Percentiles rank a stretch among this genome's conserved stretches.
Conservation (phyloP, 2,797 vertebrate species). For the Megalops cyprinoides region DNA sequence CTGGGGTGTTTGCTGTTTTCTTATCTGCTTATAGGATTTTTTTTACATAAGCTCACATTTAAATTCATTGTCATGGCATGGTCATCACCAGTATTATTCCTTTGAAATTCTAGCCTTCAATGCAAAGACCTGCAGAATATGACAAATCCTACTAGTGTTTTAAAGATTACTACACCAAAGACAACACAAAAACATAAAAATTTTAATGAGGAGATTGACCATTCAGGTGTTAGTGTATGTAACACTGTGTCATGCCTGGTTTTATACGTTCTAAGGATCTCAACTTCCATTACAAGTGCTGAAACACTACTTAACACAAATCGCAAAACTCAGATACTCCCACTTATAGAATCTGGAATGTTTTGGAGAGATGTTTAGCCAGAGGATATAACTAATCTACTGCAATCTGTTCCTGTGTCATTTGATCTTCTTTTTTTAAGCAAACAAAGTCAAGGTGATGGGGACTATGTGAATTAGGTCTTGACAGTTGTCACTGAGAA, state of each 20-base stretch:
- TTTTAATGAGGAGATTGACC: neutral
- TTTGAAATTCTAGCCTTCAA: neutral
- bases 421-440: neutral
- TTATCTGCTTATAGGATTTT: neutral
- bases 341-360: no score
- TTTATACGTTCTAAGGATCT: no score
- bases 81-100: constrained; percentile 7
- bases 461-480: neutral
- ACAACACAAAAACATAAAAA: neutral
- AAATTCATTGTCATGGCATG: neutral
- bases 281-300: no score
- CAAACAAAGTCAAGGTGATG: neutral
- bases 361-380: neutral
- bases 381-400: no score
- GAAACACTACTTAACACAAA: no score
- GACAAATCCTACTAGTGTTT: constrained; percentile 17
- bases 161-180: neutral
- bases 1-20: constrained; percentile 4
- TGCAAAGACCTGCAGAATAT: neutral
- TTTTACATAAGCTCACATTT: constrained; percentile 26
- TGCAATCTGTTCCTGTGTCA: neutral
- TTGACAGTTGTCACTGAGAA: no score
- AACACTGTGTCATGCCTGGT: no score
- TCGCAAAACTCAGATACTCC: no score
- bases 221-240: neutral